Evolutionary conservation across 2,888 invertebrate genomes (phyloP), one percentile per base, ranked within the genome.

Genomic region (Cheilosia vulpina): DNA sequence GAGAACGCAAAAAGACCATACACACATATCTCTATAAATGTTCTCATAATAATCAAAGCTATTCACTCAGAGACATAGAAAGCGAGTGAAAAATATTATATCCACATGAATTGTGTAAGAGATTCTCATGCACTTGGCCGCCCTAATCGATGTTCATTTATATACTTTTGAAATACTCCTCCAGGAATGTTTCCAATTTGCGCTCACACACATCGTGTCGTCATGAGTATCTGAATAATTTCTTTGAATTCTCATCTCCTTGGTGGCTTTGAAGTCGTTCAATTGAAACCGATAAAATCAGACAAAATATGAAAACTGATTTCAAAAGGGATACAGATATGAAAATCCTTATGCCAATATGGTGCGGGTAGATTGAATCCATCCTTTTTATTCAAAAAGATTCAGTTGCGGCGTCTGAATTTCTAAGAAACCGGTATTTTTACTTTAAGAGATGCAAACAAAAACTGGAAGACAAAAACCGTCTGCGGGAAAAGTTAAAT

Each of bases 131-230:
- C 71, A 66, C 84, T 84, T 71, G 80, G 69, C 38, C 76, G 65
- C 80, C 50, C 80, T 80, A 80, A 79, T 84, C 84, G 80, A 80
- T 71, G 75, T 80, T 84, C 80, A 76, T 31, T 9, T 31, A 9
- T 31, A 27, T 84, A 66, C 75, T 75, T 71, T 76, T 76, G 65
- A 76, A 75, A 80, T 69, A 60, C 69, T 75, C 69, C 69, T 71
- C 53, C 27, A 75, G 84, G 75, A 65, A 69, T 68, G 4, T 68
- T 41, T 43, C 9, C 41, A 38, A 57, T 58, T 47, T 62, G 31
- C n/a, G 31, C 24, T 15, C n/a, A n/a, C 47, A 15, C 13, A 13
- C 13, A 19, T 13, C 21, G 1, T 5, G 24, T 21, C 52, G 17
- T 5, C 15, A 38, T 13, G 38, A 38, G 38, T 13, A 38, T 38